These are phyloP conservation scores for Thalassophryne amazonica DNA, from an alignment of 2,797 vertebrate genomes.

Conservation along the genomic window DNA sequence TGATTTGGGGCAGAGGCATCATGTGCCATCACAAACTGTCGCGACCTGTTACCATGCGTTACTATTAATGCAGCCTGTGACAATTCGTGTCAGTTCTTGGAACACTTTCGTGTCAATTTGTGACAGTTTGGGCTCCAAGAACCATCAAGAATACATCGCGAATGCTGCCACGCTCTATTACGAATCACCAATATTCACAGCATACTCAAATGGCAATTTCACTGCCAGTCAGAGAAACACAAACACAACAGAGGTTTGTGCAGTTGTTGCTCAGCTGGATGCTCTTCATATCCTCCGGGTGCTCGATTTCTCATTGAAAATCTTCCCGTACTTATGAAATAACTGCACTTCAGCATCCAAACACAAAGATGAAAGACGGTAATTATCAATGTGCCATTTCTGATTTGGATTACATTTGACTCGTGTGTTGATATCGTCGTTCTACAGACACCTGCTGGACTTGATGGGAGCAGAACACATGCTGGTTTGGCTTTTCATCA, in stretches of 20 bases:
- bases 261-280: conserved; percentile 19
- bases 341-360: conserved; percentile 1
- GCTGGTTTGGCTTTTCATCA: conserved; percentile 21
- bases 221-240: conserved; percentile 22
- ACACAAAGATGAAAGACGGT: conserved; percentile 4
- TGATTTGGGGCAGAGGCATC: too few relatives aligned
- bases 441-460: neutral
- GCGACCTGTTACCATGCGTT: too few relatives aligned
- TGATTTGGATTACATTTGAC: conserved; percentile 10
- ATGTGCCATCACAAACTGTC: too few relatives aligned
- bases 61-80: too few relatives aligned
- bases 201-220: conserved; percentile 31
- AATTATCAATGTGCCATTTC: conserved; percentile 8
- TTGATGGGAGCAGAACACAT: neutral
- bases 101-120: too few relatives aligned
- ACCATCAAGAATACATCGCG: too few relatives aligned
- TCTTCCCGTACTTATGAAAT: conserved; percentile 20
- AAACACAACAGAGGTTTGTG: neutral
- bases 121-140: too few relatives aligned
- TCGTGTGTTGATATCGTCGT: conserved; percentile 10
- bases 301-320: conserved; percentile 10
- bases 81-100: too few relatives aligned
- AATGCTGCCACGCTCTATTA: too few relatives aligned
- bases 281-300: conserved; percentile 12
- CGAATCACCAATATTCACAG: too few relatives aligned